Evolutionary conservation across 2,888 invertebrate genomes (phyloP), one percentile per base, ranked within the genome.

Genomic region (Adelphocoris suturalis): DNA sequence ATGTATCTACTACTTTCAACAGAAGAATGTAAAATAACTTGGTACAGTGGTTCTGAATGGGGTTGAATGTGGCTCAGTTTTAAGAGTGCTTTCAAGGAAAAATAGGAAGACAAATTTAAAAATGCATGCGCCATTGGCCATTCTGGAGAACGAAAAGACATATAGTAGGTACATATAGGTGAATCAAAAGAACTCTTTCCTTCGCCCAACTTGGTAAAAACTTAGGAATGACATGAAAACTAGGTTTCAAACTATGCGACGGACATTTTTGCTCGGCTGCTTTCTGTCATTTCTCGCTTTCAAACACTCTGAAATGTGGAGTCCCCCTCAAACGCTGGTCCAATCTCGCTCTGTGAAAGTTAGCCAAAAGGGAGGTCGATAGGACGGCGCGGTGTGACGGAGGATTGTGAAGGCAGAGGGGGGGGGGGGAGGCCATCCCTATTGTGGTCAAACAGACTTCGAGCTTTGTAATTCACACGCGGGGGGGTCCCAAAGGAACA

Each of bases 401-500:
- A n/a, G 7, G 57, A n/a, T n/a, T 7, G n/a, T 13, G 55, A n/a
- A n/a, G n/a, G n/a, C n/a, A 23, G 9, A 12, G 9, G 23, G 11
- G 68, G 23, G 13, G 68, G 5, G 19, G 68, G 23, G 23, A 68
- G 27, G 68, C 68, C 27, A 27, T 23, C 68, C 68, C 23, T 68
- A 68, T 68, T 68, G 68, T 68, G 68, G 68, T 68, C 68, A 52
- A 52, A 52, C 52, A 68, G 68, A 68, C 68, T 68, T 68, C 68
- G 23, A 68, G 68, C 68, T 68, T 68, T 68, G 68, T 68, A 23
- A 68, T 68, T 68, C 27, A 68, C 68, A 68, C 68, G 68, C 23
- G 68, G 23, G 27, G 4, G 61, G 68, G 23, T 23, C 23, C 68
- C n/a, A 68, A 68, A 23, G 68, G 68, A 19, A 23, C 68, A 68